A percentile compares a stretch with the other conserved stretches of the same genome.
Evolutionary conservation across 2,888 invertebrate species (phyloP).

Genomic region (Sabatieria punctata): DNA sequence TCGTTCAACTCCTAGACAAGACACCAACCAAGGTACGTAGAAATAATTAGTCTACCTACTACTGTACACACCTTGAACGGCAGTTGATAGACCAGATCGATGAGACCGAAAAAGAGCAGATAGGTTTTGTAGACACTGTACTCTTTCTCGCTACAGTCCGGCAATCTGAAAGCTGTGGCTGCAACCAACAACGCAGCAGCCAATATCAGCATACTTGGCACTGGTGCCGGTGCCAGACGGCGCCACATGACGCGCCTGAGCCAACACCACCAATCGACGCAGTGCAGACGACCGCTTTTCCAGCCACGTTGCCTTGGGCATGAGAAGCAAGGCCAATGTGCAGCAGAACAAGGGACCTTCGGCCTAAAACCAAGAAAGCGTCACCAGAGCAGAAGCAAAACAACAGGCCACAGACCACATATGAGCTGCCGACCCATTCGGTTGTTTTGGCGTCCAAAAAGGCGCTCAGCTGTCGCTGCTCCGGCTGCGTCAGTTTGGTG

Average conservation of each 20-base stretch:
- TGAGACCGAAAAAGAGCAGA: slow-evolving; percentile 56
- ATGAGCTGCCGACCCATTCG: slow-evolving; percentile 54
- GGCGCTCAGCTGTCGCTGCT: slow-evolving; percentile 53
- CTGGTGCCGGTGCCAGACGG: too few relatives aligned
- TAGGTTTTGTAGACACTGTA: slow-evolving; percentile 17
- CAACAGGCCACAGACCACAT: slow-evolving; percentile 42
- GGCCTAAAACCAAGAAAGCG: slow-evolving; percentile 36
- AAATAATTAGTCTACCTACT: background rate
- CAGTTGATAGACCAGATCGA: slow-evolving; percentile 63
- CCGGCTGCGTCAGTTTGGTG: slow-evolving; percentile 42
- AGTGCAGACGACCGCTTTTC: slow-evolving; percentile 52
- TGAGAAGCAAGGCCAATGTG: slow-evolving; percentile 58
- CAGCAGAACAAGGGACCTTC: slow-evolving; percentile 80
- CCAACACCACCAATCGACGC: slow-evolving; percentile 50
- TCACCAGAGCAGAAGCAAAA: background rate
- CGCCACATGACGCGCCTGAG: background rate
- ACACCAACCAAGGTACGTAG: background rate
- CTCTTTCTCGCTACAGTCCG: slow-evolving; percentile 7
- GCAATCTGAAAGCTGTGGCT: too few relatives aligned
- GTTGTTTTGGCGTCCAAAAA: slow-evolving; percentile 47
- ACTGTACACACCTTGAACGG: slow-evolving; percentile 56
- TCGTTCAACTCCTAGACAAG: slow-evolving; percentile 6
- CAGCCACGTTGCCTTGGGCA: slow-evolving; percentile 60
- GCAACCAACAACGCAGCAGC: too few relatives aligned
- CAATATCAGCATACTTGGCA: too few relatives aligned